phyloP scores from a whole-genome alignment of 2,113 vertebrate species.

The Tenrec ecaudatus region DNA sequence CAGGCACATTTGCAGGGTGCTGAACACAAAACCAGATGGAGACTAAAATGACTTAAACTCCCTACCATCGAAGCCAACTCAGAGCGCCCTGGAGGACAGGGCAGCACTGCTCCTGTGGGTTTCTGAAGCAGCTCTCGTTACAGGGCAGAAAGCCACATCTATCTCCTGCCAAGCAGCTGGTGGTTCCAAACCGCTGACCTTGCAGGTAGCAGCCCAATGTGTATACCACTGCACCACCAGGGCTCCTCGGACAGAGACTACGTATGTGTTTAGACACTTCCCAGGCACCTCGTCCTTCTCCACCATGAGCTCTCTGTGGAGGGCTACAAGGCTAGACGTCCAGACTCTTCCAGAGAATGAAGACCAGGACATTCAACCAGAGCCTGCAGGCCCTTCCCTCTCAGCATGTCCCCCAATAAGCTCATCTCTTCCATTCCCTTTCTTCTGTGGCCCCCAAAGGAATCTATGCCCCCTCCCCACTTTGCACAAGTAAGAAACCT shows the following conservation, averaged over 20 bases:
- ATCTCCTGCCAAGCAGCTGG: too few species aligned
- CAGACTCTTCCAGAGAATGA: neutral
- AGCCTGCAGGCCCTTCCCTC: neutral
- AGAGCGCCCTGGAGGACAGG: too few species aligned
- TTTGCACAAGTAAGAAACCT: neutral
- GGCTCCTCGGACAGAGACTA: too few species aligned
- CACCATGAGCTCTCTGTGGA: neutral
- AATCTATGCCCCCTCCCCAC: too few species aligned
- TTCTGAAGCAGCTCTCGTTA: too few species aligned
- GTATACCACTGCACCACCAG: too few species aligned
- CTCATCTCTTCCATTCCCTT: neutral
- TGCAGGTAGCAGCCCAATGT: too few species aligned
- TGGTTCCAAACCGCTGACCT: too few species aligned
- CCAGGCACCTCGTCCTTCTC: neutral
- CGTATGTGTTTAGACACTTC: neutral
- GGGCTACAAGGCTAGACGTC: neutral
- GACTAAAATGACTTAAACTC: too few species aligned
- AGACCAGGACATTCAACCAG: neutral
- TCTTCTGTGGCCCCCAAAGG: neutral
- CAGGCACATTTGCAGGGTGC: neutral
- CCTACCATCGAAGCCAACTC: too few species aligned
- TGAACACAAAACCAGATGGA: neutral
- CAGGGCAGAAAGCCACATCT: too few species aligned
- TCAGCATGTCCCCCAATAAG: fast-evolving
- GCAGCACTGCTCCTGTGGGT: too few species aligned